Percentiles rank a stretch among this genome's conserved stretches.
Conservation (phyloP, 2,113 vertebrate genomes). For the Datnioides undecimradiatus region DNA sequence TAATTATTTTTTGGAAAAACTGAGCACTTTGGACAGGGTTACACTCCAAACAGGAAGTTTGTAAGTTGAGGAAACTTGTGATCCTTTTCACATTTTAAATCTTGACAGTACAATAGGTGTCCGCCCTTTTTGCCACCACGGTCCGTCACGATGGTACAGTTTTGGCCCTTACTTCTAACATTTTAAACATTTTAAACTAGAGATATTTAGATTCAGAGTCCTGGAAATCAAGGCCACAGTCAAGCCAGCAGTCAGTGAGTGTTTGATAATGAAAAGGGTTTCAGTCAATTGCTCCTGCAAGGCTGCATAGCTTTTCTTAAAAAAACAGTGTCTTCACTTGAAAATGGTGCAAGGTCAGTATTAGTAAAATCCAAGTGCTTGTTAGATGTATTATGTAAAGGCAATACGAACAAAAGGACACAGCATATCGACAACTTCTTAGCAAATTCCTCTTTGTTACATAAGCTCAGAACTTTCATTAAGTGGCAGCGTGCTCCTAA, state of each 20-base stretch:
- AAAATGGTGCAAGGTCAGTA: not conserved
- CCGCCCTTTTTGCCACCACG: too few species aligned
- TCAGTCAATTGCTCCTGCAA: not conserved
- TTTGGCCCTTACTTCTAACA: too few species aligned
- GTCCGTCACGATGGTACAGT: too few species aligned
- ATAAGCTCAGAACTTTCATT: conserved; percentile 38
- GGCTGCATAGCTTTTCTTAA: too few species aligned
- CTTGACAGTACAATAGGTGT: too few species aligned
- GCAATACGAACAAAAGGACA: not conserved
- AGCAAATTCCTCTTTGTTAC: conserved; percentile 36
- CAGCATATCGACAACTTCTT: conserved; percentile 14
- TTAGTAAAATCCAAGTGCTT: not conserved
- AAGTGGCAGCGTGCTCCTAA: not conserved
- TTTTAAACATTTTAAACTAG: too few species aligned
- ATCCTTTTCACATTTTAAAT: too few species aligned
- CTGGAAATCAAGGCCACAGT: not conserved
- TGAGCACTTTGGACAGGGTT: too few species aligned
- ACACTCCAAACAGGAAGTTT: too few species aligned
- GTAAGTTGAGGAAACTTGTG: too few species aligned
- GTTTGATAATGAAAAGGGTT: not conserved
- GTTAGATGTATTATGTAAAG: not conserved
- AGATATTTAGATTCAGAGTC: not conserved
- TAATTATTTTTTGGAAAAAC: too few species aligned
- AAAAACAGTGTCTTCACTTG: not conserved
- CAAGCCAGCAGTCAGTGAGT: not conserved